Conservation (phyloP, 2,888 invertebrate genomes). For the Noctua pronuba region DNA sequence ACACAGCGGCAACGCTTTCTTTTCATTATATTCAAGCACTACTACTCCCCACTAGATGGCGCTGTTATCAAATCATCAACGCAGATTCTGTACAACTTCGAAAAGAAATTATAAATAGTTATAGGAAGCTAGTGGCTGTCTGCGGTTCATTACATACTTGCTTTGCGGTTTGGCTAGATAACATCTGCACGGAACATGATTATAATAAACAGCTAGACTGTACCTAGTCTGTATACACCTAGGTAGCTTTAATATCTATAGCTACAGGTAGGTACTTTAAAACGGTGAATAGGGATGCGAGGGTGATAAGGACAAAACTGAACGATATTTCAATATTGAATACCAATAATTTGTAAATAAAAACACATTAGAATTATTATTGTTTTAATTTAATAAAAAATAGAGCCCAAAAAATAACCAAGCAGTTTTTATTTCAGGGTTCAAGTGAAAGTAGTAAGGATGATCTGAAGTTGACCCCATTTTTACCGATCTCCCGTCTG, state of each 20-base stretch:
- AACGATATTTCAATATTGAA: not conserved
- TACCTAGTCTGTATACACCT: not conserved
- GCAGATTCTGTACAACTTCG: not conserved
- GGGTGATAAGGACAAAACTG: not conserved
- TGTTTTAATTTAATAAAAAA: not conserved
- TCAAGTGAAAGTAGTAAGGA: too few species aligned
- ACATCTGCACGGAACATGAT: slow-evolving; percentile 31
- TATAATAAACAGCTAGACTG: not conserved
- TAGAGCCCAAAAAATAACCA: not conserved
- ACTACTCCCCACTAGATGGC: slow-evolving; percentile 67
- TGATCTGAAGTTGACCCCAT: not conserved
- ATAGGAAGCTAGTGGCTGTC: slow-evolving; percentile 17
- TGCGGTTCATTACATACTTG: slow-evolving; percentile 20
- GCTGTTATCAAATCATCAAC: not conserved
- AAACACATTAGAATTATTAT: not conserved
- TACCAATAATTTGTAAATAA: not conserved
- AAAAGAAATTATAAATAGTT: slow-evolving; percentile 19
- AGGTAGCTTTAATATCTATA: not conserved
- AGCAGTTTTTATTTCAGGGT: too few species aligned
- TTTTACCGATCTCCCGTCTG: not conserved
- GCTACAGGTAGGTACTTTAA: not conserved
- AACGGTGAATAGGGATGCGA: not conserved
- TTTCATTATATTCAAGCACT: rapidly evolving
- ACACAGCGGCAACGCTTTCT: rapidly evolving
- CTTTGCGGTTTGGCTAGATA: slow-evolving; percentile 31